These are phyloP conservation scores for Platichthys flesus DNA, from an alignment of 2,113 vertebrate genomes.

Conservation along the genomic window DNA sequence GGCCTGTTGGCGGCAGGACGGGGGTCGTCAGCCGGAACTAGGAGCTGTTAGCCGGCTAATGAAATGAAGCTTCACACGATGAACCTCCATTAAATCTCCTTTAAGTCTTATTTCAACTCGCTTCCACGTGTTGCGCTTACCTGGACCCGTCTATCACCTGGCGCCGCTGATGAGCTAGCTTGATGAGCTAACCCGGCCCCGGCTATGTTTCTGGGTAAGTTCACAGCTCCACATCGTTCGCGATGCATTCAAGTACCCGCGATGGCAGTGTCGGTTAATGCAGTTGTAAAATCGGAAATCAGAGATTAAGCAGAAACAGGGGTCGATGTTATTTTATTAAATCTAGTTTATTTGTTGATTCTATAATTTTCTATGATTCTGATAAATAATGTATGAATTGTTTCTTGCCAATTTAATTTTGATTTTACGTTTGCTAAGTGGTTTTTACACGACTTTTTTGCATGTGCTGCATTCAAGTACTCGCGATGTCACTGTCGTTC, in stretches of 20 bases:
- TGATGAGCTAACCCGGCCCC: neutral
- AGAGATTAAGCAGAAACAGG: neutral
- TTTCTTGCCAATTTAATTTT: too few relatives aligned
- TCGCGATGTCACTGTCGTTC: neutral
- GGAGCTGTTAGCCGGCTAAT: too few relatives aligned
- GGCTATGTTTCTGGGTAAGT: neutral
- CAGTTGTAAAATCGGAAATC: slow-evolving; percentile 9
- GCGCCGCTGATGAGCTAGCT: neutral
- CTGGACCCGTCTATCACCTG: neutral
- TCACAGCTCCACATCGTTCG: neutral
- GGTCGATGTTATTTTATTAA: neutral
- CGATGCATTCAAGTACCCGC: neutral
- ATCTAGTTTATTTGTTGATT: too few relatives aligned
- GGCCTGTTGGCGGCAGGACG: too few relatives aligned
- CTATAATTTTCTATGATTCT: neutral
- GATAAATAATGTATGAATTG: accelerated
- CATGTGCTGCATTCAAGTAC: neutral
- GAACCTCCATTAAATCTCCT: neutral
- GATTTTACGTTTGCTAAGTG: neutral
- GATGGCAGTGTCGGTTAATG: neutral
- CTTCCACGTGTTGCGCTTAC: too few relatives aligned
- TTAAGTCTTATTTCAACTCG: too few relatives aligned
- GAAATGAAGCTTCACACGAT: neutral
- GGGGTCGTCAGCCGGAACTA: too few relatives aligned
- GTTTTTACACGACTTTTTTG: neutral